Evolutionary conservation across 2,888 invertebrate species (phyloP).

Genomic region (Elgonia sp.): DNA sequence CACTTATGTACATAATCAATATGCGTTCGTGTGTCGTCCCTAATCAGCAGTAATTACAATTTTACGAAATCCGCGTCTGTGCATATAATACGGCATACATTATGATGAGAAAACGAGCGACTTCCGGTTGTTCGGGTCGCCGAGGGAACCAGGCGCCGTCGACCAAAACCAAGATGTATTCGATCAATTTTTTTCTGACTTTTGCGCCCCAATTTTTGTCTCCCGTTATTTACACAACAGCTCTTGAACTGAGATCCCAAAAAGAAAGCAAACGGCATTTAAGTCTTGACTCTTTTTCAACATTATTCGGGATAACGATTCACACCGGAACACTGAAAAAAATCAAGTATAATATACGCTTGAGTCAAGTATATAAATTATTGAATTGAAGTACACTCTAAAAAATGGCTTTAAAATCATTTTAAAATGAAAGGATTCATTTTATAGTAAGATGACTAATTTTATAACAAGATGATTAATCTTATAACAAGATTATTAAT

Average conservation of each 20-base stretch:
- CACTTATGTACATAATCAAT: conserved; percentile 59
- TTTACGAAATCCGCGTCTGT: conserved; percentile 73
- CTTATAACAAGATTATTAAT: too few species aligned
- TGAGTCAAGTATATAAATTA: too few species aligned
- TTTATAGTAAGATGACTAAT: too few species aligned
- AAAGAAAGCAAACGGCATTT: background rate
- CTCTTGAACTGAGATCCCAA: background rate
- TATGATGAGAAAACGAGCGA: conserved; percentile 54
- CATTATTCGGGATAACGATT: background rate
- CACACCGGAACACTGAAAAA: too few species aligned
- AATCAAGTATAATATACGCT: too few species aligned
- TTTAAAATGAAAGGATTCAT: too few species aligned
- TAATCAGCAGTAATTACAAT: conserved; percentile 72
- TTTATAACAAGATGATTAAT: too few species aligned
- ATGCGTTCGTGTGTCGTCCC: conserved; percentile 57
- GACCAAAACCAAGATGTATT: conserved; percentile 71
- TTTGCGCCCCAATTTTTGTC: background rate
- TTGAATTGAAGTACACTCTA: too few species aligned
- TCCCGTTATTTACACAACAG: conserved; percentile 5
- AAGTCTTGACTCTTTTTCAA: background rate
- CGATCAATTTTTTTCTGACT: conserved; percentile 30
- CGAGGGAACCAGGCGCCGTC: conserved; percentile 31
- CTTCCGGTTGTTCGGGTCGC: conserved; percentile 35
- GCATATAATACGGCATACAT: conserved; percentile 53
- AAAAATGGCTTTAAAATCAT: too few species aligned